Base-by-base conservation (phyloP, 2,113 vertebrate species). In the Catharus bicknelli region DNA sequence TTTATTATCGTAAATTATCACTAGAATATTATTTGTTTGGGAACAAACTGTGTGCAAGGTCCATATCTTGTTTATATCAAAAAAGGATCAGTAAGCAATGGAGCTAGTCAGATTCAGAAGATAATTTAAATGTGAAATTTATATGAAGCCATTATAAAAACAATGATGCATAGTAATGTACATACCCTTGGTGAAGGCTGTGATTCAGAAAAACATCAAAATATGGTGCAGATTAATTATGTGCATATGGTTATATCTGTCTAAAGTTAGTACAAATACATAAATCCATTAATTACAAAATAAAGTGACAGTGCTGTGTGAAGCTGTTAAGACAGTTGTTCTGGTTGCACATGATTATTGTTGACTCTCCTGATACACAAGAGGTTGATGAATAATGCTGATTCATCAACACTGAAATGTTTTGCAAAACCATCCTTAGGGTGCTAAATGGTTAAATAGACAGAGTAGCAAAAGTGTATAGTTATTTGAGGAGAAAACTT, bases 181-280 rank as follows among this genome's bases (percentile, higher is more conserved):
- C 29, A 32, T 73, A 50, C 16, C 66, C 47, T 72, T 73, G 34
- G 32, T 59, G 36, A 88, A 67, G 79, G 22, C 77, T 88, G 11
- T 83, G 81, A 75, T 90, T 93, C 81, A 93, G n/a, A 67, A 80
- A 74, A 95, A 76, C 36, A 88, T 48, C 76, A 55, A 90, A 86
- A 86, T 67, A 40, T 1, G 0, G 40, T 75, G 58, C 43, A 82
- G 53, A 43, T 67, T 75, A 92, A 83, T 72, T 8, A 2, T 32
- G 34, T 91, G 16, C 62, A 48, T 43, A 54, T 79, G 67, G 20
- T 64, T 94, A 27, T 68, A 72, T 32, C 73, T 74, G 22, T 59
- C 57, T 87, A 42, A 78, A 66, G 43, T 83, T 83, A 58, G 23
- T 48, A 59, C 8, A 66, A 83, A 72, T 68, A 48, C 16, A 26